Conservation (phyloP, 2,797 vertebrate genomes). For the Tachyglossus aculeatus region DNA sequence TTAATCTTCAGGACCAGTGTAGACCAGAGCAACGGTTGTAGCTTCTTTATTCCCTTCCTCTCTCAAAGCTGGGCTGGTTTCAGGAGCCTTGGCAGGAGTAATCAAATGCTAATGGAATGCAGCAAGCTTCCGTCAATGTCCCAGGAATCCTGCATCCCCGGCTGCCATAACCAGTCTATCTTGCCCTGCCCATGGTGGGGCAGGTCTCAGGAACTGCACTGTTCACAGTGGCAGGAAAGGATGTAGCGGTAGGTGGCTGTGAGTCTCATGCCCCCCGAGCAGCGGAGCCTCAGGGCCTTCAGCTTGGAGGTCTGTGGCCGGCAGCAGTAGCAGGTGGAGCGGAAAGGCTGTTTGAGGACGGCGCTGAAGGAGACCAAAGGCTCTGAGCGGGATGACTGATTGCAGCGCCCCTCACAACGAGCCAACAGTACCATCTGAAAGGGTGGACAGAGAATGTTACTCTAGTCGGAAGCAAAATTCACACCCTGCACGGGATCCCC, state of each 20-base stretch:
- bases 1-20: conserved; percentile 35
- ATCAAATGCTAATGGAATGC: not conserved
- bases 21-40: conserved; percentile 13
- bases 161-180: not conserved
- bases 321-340: conserved; percentile 93
- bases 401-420: conserved; percentile 94
- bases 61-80: conserved; percentile 25
- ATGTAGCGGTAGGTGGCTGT: conserved; percentile 98
- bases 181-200: not conserved
- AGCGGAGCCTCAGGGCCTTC: conserved; percentile 92
- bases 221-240: conserved; percentile 94
- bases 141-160: not conserved
- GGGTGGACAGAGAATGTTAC: conserved; percentile 6
- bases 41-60: conserved; percentile 19
- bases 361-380: conserved; percentile 96
- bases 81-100: not conserved
- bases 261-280: conserved; percentile 88
- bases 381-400: conserved; percentile 90
- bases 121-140: not conserved
- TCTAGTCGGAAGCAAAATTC: no score
- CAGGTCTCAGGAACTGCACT: conserved; percentile 85
- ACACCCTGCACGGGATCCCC: not conserved
- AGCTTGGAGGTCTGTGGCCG: conserved; percentile 96
- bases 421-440: conserved; percentile 93
- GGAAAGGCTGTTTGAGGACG: conserved; percentile 94